A percentile compares a stretch with the other conserved stretches of the same genome.
These are phyloP conservation scores for Bryconaethiops microstoma DNA, from an alignment of 2,797 vertebrate genomes.

Conservation along the genomic window DNA sequence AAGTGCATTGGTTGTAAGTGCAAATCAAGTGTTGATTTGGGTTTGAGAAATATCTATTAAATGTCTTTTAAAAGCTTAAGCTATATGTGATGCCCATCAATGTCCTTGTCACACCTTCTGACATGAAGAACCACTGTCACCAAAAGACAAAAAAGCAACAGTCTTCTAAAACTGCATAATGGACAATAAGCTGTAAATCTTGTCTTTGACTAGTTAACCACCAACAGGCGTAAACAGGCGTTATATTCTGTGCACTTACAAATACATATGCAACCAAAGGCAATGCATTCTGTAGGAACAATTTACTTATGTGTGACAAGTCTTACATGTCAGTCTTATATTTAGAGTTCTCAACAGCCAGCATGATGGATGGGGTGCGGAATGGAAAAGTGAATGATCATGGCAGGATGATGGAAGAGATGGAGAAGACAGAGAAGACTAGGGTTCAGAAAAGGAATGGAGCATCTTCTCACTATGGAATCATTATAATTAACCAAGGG, in stretches of 20 bases:
- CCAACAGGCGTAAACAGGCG: background rate
- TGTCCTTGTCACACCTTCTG: too few relatives aligned
- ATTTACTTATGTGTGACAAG: too few relatives aligned
- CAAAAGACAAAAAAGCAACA: too few relatives aligned
- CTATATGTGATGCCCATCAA: too few relatives aligned
- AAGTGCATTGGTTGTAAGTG: too few relatives aligned
- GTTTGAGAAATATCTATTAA: too few relatives aligned
- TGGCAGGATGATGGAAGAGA: constrained; percentile 26
- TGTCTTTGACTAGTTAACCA: background rate
- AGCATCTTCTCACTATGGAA: constrained; percentile 25
- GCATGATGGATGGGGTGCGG: constrained; percentile 10
- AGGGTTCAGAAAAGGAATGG: background rate
- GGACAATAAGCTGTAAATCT: too few relatives aligned
- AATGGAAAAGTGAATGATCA: constrained; percentile 15
- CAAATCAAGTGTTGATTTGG: too few relatives aligned
- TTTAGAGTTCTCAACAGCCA: background rate
- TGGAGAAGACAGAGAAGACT: background rate
- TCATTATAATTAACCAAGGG: constrained; percentile 2
- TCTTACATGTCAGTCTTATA: too few relatives aligned
- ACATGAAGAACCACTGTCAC: too few relatives aligned
- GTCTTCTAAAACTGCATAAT: too few relatives aligned
- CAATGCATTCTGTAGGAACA: background rate
- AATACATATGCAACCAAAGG: background rate
- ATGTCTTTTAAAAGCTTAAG: too few relatives aligned
- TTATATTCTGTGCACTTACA: background rate